Evolutionary conservation across 2,888 invertebrate species (phyloP), one percentile per base, ranked within the genome.

Genomic region (Pandemis heparana): DNA sequence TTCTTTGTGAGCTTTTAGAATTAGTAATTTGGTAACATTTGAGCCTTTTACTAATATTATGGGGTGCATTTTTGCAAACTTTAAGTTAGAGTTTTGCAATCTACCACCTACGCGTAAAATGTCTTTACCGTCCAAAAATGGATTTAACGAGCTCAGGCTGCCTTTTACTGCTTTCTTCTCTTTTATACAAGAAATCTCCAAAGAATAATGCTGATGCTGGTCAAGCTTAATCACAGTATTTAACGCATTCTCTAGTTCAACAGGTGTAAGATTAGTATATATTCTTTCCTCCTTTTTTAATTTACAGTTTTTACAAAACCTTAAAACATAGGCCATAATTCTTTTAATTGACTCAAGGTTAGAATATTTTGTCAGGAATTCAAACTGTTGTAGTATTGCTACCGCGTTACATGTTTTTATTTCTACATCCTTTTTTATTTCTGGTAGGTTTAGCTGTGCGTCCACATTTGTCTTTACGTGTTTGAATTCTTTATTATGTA

Each of bases 381-480:
- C 12, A 51, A 51, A 51, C 1, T 51, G 5, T 12, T 51, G 8
- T 51, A 51, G 5, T n/a, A 51, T n/a, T 5, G 5, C 6, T 12
- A 14, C 16, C 5, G 16, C 51, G 12, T n/a, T 7, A n/a, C 46
- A 78, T 60, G 0, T 76, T 56, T 16, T 10, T 63, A 61, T 76
- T 77, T 71, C 77, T 78, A 14, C 23, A 32, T 32, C 23, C 23
- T 75, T 39, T 41, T 75, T 75, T 5, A 70, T 10, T 23, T 71
- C 74, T 7, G 74, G 74, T 59, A 75, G 46, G 8, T 38, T 38
- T 38, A 12, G 10, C 23, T 16, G 61, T 14, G 43, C 18, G 16
- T 12, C 8, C 5, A 32, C 38, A 63, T 39, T 18, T 32, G 61
- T 38, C 70, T 51, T 51, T n/a, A n/a, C 5, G 16, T 51, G 51